Conservation (phyloP, 30 jellyfish, hydroid and myxozoan genomes). For the Aurelia sp. region DNA sequence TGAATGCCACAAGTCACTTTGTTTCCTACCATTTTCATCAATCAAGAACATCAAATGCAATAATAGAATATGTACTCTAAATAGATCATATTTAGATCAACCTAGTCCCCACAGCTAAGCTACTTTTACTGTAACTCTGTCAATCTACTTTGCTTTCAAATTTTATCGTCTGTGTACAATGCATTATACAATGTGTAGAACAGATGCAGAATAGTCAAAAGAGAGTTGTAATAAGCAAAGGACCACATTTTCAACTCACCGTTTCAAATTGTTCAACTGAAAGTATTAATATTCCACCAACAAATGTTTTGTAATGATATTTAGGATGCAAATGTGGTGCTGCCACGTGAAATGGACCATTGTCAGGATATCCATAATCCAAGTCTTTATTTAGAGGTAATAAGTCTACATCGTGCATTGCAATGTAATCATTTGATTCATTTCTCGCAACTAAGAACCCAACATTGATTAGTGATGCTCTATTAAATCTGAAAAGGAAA, state of each 20-base stretch:
- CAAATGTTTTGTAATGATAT: conserved; percentile 93
- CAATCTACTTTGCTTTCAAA: too few relatives aligned
- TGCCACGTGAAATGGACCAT: conserved; percentile 98
- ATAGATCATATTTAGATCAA: too few relatives aligned
- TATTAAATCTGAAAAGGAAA: conserved; percentile 78
- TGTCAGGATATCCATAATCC: conserved; percentile 96
- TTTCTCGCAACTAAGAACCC: conserved; percentile 95
- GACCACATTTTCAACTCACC: conserved; percentile 27
- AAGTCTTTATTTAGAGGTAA: conserved; percentile 89
- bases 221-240: too few relatives aligned
- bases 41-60: too few relatives aligned
- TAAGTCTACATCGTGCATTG: conserved; percentile 99
- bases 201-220: too few relatives aligned
- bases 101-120: too few relatives aligned
- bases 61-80: too few relatives aligned
- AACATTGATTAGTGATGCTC: conserved; percentile 94
- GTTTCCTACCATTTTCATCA: too few relatives aligned
- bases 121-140: too few relatives aligned
- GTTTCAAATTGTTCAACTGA: conserved; percentile 93
- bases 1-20: too few relatives aligned
- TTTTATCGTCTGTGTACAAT: too few relatives aligned
- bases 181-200: too few relatives aligned
- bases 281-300: conserved; percentile 96
- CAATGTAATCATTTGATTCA: conserved; percentile 95
- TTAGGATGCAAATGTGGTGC: conserved; percentile 99